phyloP scores from a whole-genome alignment of 2,888 invertebrate species.

The Rhabditoides inermis region DNA sequence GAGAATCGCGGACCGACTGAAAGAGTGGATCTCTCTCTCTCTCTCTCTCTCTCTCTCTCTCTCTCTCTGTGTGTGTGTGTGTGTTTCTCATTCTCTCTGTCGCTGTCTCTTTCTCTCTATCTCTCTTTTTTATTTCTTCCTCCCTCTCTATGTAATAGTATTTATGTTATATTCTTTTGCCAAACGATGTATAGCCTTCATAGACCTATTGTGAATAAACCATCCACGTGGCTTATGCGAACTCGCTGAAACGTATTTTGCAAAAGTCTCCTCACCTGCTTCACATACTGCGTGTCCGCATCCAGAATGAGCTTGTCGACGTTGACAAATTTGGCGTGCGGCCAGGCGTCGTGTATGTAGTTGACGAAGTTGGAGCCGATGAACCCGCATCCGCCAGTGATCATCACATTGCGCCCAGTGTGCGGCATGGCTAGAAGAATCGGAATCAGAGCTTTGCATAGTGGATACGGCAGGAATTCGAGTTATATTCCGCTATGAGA shows the following conservation, averaged over 20 bases:
- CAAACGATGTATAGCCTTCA: neutral
- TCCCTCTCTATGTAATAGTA: neutral
- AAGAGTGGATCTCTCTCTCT: neutral
- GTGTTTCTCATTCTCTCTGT: neutral
- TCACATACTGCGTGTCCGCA: constrained; percentile 45
- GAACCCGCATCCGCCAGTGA: constrained; percentile 51
- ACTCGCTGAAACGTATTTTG: neutral
- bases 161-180: neutral
- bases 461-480: too few relatives aligned
- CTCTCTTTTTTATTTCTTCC: neutral
- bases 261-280: neutral
- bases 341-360: constrained; percentile 42
- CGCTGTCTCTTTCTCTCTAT: neutral
- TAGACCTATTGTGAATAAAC: neutral
- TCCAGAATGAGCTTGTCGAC: constrained; percentile 47
- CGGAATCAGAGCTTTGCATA: too few relatives aligned
- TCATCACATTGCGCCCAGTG: constrained; percentile 34
- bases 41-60: neutral
- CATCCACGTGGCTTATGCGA: neutral
- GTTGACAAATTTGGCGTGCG: constrained; percentile 41
- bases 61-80: neutral
- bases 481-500: too few relatives aligned
- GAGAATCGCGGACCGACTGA: constrained; percentile 34
- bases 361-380: constrained; percentile 51
- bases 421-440: too few relatives aligned